Evolutionary conservation across 2,888 invertebrate genomes (phyloP).

Genomic region (Liposcelis brunnea): DNA sequence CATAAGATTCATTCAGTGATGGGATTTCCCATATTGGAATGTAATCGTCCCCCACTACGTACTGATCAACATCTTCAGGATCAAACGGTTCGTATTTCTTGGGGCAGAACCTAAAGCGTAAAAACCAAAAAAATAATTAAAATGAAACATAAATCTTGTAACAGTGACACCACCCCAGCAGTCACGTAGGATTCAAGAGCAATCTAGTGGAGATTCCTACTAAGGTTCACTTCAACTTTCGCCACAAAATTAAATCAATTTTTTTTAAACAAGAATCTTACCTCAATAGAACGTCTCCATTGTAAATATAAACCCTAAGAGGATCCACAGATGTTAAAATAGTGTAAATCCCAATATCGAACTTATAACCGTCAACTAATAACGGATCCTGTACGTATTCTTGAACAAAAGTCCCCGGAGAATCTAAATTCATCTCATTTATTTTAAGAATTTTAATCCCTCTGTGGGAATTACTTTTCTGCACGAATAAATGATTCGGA

Average conservation of each 20-base stretch:
- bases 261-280: slow-evolving; percentile 21
- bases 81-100: slow-evolving; percentile 83
- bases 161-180: too few species aligned
- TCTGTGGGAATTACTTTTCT: slow-evolving; percentile 83
- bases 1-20: slow-evolving; percentile 50
- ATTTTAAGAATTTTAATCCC: slow-evolving; percentile 61
- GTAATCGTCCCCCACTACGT: slow-evolving; percentile 89
- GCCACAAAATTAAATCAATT: too few species aligned
- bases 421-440: slow-evolving; percentile 48
- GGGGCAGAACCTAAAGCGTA: slow-evolving; percentile 70
- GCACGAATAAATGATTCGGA: slow-evolving; percentile 61
- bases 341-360: slow-evolving; percentile 92
- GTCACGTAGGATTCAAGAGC: too few species aligned
- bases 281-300: slow-evolving; percentile 79
- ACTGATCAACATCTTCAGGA: slow-evolving; percentile 58
- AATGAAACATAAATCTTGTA: too few species aligned
- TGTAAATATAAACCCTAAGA: slow-evolving; percentile 71
- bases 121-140: too few species aligned
- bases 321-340: slow-evolving; percentile 83
- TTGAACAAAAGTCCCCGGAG: slow-evolving; percentile 69
- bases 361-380: slow-evolving; percentile 83
- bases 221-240: too few species aligned
- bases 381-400: slow-evolving; percentile 78
- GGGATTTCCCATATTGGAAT: slow-evolving; percentile 87
- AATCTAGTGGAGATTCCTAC: too few species aligned